phyloP scores from a whole-genome alignment of 2,797 vertebrate genomes.

The Sebastes oblongus region DNA sequence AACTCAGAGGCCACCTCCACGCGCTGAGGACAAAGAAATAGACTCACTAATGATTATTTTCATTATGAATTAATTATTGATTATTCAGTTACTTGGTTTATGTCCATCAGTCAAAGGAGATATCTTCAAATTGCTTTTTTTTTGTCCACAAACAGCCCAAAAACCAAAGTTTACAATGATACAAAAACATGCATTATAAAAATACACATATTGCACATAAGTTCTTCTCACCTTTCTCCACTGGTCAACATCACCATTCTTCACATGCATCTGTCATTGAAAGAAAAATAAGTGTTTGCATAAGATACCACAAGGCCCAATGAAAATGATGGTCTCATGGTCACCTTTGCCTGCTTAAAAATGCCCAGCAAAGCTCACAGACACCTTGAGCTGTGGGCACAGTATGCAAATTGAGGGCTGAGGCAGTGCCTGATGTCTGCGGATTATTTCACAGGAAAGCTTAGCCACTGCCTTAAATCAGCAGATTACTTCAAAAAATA shows the following conservation, averaged over 20 bases:
- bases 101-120: neutral
- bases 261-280: slow-evolving; percentile 67
- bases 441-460: slow-evolving; percentile 59
- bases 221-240: slow-evolving; percentile 84
- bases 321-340: slow-evolving; percentile 23
- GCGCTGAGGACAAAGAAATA: slow-evolving; percentile 67
- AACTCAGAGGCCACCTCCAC: slow-evolving; percentile 85
- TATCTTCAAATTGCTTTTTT: neutral
- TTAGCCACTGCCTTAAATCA: slow-evolving; percentile 47
- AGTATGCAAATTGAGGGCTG: slow-evolving; percentile 35
- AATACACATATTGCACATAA: neutral
- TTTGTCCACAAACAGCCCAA: neutral
- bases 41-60: neutral
- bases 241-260: slow-evolving; percentile 71
- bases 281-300: slow-evolving; percentile 24
- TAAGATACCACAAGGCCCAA: neutral
- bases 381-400: slow-evolving; percentile 27
- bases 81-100: neutral
- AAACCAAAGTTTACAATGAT: neutral
- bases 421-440: slow-evolving; percentile 28
- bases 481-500: slow-evolving; percentile 54
- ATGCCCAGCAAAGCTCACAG: slow-evolving; percentile 19
- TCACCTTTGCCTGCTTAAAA: slow-evolving; percentile 30
- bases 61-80: neutral
- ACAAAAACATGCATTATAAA: neutral